Percentiles rank a stretch among this genome's conserved stretches.
Conservation (phyloP, 2,113 vertebrate species). For the Pituophis catenifer region DNA sequence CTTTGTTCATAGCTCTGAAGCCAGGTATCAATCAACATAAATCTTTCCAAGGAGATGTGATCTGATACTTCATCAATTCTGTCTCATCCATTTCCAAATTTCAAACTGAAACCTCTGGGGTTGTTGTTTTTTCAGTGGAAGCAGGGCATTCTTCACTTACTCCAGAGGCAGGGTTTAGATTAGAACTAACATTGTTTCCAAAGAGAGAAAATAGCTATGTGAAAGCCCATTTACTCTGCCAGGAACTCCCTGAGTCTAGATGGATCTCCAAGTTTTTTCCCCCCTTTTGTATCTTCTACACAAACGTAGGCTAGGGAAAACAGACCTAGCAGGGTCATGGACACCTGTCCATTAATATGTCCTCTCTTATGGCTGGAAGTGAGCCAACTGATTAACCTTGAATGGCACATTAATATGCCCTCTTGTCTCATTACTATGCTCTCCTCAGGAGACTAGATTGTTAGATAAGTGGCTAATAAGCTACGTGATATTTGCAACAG, state of each 20-base stretch:
- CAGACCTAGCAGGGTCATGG: neutral
- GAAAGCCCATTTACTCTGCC: neutral
- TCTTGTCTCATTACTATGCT: neutral
- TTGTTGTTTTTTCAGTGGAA: neutral
- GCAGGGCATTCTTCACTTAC: neutral
- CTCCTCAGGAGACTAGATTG: neutral
- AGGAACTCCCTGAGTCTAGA: neutral
- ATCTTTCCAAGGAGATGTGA: conserved; percentile 7
- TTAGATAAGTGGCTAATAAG: neutral
- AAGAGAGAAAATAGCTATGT: neutral
- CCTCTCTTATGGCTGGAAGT: neutral
- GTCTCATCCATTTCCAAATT: conserved; percentile 10
- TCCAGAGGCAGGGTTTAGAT: neutral
- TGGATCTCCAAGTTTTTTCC: neutral
- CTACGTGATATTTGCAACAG: neutral
- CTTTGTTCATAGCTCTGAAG: conserved; percentile 9
- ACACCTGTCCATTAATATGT: neutral
- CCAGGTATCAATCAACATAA: conserved; percentile 14
- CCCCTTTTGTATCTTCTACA: neutral
- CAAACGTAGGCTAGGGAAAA: neutral
- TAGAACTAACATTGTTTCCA: neutral
- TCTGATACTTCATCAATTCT: conserved; percentile 9
- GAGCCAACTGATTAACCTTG: neutral
- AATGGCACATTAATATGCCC: neutral
- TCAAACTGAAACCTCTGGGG: neutral